Base-by-base conservation (phyloP, 2,797 vertebrate genomes). In the Poeciliopsis paucimaculata region DNA sequence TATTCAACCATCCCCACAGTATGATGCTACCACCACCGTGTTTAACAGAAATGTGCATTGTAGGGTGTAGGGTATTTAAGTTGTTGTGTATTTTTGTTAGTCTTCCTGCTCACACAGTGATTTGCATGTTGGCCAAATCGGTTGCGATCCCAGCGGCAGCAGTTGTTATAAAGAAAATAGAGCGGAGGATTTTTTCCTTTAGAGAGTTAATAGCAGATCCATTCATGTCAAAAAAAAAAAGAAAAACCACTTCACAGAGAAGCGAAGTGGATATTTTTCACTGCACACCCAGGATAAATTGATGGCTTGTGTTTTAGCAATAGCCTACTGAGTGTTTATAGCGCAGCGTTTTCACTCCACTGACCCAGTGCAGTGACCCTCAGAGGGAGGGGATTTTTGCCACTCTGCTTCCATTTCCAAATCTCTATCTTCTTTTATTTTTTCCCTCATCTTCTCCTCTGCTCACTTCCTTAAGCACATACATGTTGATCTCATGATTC, bases 321-420 rank as follows among this genome's bases (percentile, higher is more conserved):
- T 83, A 84, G 80, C 83, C 85, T 79, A 86, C 89, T 84, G 87
- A 92, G 86, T 91, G 87, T 36, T 94, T 92, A 89, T 91, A 87
- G 90, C 87, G 87, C 90, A 90, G 82, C 85, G 91, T 91, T 94
- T 92, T 89, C 94, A 91, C 89, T 93, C 86, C 78, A 85, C 87
- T 91, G 90, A 81, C 87, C 90, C 68, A 34, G 84, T 92, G 84
- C 75, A 77, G 77, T 26, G 77, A 86, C 89, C 88, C 92, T 89
- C 84, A 86, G 74, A 85, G 90, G 88, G 86, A 93, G 93, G 87
- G 87, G 90, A 92, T 92, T 93, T 90, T 84, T 92, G 85, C 86
- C 47, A 86, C 91, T 87, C 80, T 1, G 64, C 79, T 94, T 86
- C 92, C 92, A 77, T 84, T 92, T 87, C 91, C 86, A 80, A 57